Conservation (phyloP, 2,888 invertebrate species). For the Ephialtes manifestator region DNA sequence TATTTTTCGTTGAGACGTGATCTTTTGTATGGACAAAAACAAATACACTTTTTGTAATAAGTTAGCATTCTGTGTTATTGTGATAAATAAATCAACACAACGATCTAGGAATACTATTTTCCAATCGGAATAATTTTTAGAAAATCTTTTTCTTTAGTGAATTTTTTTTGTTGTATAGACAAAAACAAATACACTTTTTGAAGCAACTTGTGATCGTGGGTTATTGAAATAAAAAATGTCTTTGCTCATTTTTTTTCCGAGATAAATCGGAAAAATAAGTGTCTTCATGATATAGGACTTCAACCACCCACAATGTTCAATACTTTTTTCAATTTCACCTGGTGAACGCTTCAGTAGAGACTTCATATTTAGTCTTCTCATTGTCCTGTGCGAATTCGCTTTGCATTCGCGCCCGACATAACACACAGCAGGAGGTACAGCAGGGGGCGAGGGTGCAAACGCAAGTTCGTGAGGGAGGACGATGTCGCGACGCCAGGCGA, state of each 20-base stretch:
- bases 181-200: no score
- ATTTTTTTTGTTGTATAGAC: no score
- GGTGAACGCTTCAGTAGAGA: slow-evolving; percentile 5
- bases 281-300: not conserved
- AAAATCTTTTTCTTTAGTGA: no score
- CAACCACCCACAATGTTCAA: not conserved
- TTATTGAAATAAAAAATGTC: not conserved
- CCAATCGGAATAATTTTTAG: no score
- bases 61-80: not conserved
- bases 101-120: no score
- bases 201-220: no score
- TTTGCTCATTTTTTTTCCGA: not conserved
- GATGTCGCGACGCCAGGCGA: slow-evolving; percentile 29
- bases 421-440: slow-evolving; percentile 53
- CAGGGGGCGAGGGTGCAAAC: slow-evolving; percentile 10
- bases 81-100: no score
- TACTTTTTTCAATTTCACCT: slow-evolving; percentile 36
- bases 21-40: not conserved
- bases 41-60: not conserved
- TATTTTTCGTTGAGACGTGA: not conserved
- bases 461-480: slow-evolving; percentile 33
- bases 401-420: slow-evolving; percentile 30
- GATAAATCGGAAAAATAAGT: not conserved
- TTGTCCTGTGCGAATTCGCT: slow-evolving; percentile 39
- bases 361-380: slow-evolving; percentile 26